Conservation (phyloP, 2,888 invertebrate species). For the Trimorus sp. region DNA sequence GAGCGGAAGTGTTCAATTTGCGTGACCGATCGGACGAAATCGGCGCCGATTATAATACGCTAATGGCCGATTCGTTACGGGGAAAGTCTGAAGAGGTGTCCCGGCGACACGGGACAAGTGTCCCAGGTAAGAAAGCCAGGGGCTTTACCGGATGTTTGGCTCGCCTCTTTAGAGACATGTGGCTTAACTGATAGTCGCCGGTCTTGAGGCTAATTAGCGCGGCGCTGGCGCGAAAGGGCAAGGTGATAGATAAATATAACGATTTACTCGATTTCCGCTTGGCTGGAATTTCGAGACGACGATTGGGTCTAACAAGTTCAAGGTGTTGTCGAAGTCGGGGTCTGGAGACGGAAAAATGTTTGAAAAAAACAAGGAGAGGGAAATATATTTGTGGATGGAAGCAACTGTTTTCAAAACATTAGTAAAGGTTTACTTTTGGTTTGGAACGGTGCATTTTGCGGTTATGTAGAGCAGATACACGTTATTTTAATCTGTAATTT, state of each 20-base stretch:
- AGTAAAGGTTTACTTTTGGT: too few relatives aligned
- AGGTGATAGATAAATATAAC: slow-evolving; percentile 24
- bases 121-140: slow-evolving; percentile 70
- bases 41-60: slow-evolving; percentile 39
- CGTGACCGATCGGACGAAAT: background rate
- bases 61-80: slow-evolving; percentile 67
- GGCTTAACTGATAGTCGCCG: slow-evolving; percentile 78
- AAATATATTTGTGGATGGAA: too few relatives aligned
- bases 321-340: too few relatives aligned
- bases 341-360: background rate
- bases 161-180: slow-evolving; percentile 77
- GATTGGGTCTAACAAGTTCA: background rate
- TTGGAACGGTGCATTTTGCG: too few relatives aligned
- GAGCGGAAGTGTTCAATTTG: too few relatives aligned
- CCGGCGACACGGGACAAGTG: slow-evolving; percentile 65
- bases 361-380: too few relatives aligned
- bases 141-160: slow-evolving; percentile 76
- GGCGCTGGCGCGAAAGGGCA: slow-evolving; percentile 72
- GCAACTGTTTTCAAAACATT: too few relatives aligned
- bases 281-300: background rate
- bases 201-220: slow-evolving; percentile 78
- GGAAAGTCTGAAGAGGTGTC: slow-evolving; percentile 63
- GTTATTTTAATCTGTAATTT: too few relatives aligned
- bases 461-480: too few relatives aligned
- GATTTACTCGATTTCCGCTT: slow-evolving; percentile 12